A percentile compares a stretch with the other conserved stretches of the same genome.
These are phyloP conservation scores for Rhinatrema bivittatum DNA, from an alignment of 2,797 vertebrate species.

Conservation along the genomic window DNA sequence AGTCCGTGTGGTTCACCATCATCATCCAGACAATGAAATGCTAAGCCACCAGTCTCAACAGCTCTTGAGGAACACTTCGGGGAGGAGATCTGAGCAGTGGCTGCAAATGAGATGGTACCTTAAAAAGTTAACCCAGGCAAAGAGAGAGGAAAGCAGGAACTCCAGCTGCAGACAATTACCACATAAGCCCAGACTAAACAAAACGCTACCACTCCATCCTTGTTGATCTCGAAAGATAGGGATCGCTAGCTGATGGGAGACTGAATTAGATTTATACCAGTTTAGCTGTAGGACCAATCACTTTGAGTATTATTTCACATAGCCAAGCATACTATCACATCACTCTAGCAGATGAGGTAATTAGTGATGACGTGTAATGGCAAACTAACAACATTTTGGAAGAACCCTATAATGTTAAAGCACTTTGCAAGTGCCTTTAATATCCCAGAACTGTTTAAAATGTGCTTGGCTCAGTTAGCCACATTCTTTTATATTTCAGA, in stretches of 20 bases:
- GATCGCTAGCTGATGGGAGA: background rate
- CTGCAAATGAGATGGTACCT: background rate
- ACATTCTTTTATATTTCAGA: conserved; percentile 14
- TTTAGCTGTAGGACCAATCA: background rate
- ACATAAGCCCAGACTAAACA: conserved; percentile 43
- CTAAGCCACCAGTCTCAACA: accelerated
- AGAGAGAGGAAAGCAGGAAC: background rate
- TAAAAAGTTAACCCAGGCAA: background rate
- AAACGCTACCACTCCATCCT: conserved; percentile 11
- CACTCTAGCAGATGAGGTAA: conserved; percentile 3
- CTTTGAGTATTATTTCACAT: background rate
- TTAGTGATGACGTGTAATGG: conserved; percentile 17
- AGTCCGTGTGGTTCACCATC: too few species aligned
- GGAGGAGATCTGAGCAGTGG: accelerated
- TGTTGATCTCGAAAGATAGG: conserved; percentile 1
- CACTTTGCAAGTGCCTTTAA: conserved; percentile 1
- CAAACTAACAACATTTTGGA: conserved; percentile 16
- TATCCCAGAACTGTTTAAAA: conserved; percentile 7
- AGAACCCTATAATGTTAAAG: conserved; percentile 12
- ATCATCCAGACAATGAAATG: background rate
- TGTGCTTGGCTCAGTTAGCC: conserved; percentile 3
- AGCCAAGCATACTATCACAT: accelerated
- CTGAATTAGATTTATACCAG: conserved; percentile 6
- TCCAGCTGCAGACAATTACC: conserved; percentile 42
- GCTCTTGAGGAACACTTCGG: accelerated